Conservation (phyloP, 2,888 invertebrate species). For the Anoplius nigerrimus region DNA sequence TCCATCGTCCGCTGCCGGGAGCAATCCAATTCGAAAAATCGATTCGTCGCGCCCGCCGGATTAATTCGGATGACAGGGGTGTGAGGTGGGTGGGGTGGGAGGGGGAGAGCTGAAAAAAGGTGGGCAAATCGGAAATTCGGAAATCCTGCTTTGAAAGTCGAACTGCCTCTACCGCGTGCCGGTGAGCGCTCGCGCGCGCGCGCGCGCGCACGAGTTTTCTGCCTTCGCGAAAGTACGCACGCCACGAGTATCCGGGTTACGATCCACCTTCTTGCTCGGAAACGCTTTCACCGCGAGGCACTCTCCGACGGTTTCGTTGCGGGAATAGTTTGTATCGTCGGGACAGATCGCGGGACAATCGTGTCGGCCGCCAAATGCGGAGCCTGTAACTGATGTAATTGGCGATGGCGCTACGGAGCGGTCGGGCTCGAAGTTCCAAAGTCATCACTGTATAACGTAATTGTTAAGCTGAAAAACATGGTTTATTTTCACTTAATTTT, state of each 20-base stretch:
- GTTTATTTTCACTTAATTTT: too few species aligned
- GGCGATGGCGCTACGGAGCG: too few species aligned
- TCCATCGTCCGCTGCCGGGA: too few species aligned
- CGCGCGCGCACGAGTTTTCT: conserved; percentile 3
- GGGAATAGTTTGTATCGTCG: conserved; percentile 9
- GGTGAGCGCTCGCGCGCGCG: too few species aligned
- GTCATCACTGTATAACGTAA: too few species aligned
- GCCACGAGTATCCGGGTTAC: conserved; percentile 49
- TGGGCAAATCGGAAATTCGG: neutral
- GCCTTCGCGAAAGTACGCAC: conserved; percentile 48
- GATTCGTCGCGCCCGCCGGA: neutral
- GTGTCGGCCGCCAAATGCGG: neutral
- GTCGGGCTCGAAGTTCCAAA: too few species aligned
- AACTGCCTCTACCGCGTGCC: conserved; percentile 10
- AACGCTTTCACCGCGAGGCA: conserved; percentile 51
- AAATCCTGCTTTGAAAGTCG: neutral
- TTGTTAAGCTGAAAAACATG: too few species aligned
- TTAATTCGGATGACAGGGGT: neutral
- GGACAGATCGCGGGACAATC: conserved; percentile 13
- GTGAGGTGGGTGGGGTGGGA: neutral
- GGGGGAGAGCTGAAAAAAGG: neutral
- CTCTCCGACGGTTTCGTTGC: neutral
- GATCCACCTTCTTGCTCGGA: conserved; percentile 51
- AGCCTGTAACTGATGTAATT: too few species aligned
- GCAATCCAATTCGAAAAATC: neutral